Percentiles rank a stretch among this genome's conserved stretches.
phyloP scores from a whole-genome alignment of 1,140 invertebrate species.

The Diachasma alloeum region DNA sequence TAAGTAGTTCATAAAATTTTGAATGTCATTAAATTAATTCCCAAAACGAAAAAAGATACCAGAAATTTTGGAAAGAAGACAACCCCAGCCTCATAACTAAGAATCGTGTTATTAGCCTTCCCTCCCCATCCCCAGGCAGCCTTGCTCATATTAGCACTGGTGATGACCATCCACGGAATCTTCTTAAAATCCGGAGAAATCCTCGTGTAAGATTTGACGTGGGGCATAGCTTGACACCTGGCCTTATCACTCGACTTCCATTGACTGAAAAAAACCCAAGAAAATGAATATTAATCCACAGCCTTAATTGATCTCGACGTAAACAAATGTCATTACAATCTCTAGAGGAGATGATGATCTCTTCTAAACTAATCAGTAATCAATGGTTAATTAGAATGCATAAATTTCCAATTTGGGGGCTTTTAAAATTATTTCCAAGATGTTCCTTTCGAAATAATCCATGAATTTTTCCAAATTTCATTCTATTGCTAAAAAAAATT shows the following conservation, averaged over 20 bases:
- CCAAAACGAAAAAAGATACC: constrained; percentile 68
- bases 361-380: too few species aligned
- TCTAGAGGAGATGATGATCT: too few species aligned
- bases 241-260: constrained; percentile 79
- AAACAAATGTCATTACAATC: too few species aligned
- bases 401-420: too few species aligned
- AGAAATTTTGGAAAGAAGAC: constrained; percentile 87
- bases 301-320: too few species aligned
- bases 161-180: constrained; percentile 84
- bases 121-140: constrained; percentile 87
- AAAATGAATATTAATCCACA: background rate
- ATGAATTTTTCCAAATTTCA: too few species aligned
- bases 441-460: too few species aligned
- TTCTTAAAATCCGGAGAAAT: constrained; percentile 72
- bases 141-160: constrained; percentile 94
- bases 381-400: too few species aligned
- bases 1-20: too few species aligned
- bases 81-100: constrained; percentile 90
- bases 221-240: constrained; percentile 85
- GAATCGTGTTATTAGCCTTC: constrained; percentile 59
- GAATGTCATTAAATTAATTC: too few species aligned
- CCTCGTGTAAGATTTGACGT: constrained; percentile 91
- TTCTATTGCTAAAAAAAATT: too few species aligned
- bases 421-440: too few species aligned
- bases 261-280: constrained; percentile 68